Percentiles rank a stretch among this genome's conserved stretches.
Evolutionary conservation across 53 echinoderm and acorn worm genomes (phyloP).

Genomic region (Apostichopus leukothele): DNA sequence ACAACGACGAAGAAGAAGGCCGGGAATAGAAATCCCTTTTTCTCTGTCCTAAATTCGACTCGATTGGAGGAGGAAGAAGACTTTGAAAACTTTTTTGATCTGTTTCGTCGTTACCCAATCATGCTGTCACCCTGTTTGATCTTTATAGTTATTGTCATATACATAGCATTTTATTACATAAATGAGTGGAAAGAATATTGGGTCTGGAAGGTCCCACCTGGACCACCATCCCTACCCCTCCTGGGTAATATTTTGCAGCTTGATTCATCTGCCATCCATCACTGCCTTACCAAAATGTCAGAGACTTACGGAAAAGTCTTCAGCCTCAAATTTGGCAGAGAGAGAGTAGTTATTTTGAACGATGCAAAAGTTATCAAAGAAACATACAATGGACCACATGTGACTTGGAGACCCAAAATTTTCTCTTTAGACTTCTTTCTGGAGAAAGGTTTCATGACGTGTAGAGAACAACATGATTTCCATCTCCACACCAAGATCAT

Average conservation of each 20-base stretch:
- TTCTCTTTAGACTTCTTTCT: slow-evolving; percentile 96
- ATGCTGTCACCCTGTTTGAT: slow-evolving; percentile 53
- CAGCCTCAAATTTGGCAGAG: slow-evolving; percentile 86
- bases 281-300: slow-evolving; percentile 72
- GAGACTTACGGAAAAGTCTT: slow-evolving; percentile 76
- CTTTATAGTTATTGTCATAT: slow-evolving; percentile 47
- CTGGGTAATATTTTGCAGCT: slow-evolving; percentile 87
- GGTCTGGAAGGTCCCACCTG: slow-evolving; percentile 69
- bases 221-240: slow-evolving; percentile 86
- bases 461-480: slow-evolving; percentile 81
- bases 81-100: background rate
- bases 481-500: slow-evolving; percentile 92
- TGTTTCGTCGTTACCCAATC: slow-evolving; percentile 4
- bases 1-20: background rate
- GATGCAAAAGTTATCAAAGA: slow-evolving; percentile 75
- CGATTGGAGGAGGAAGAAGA: background rate
- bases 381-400: slow-evolving; percentile 89
- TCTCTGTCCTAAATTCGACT: background rate
- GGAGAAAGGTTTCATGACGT: slow-evolving; percentile 90
- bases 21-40: background rate
- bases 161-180: slow-evolving; percentile 69
- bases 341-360: slow-evolving; percentile 88
- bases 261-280: slow-evolving; percentile 76
- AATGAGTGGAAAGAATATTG: slow-evolving; percentile 73
- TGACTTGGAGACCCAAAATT: slow-evolving; percentile 86